Evolutionary conservation across 2,888 invertebrate species (phyloP), one percentile per base, ranked within the genome.

Genomic region (Epistrophe grossulariae): DNA sequence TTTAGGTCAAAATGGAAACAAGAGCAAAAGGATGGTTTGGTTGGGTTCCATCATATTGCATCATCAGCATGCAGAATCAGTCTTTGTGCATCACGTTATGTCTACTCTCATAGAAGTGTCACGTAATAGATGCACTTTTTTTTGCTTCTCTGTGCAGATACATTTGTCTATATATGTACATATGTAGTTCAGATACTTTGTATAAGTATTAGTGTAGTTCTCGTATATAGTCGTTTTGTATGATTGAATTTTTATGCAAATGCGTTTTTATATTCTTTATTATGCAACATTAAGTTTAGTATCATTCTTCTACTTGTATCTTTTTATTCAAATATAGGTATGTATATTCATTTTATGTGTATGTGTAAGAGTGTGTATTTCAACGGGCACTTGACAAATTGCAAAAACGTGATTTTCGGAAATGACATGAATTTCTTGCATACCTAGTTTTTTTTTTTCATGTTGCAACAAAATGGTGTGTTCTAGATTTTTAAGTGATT

Each of bases 221-320:
- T 35, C 13, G 48, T 35, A 24, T 9, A 9, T 35, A 0, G 35
- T 35, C 35, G 35, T 35, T 45, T 77, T 85, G 52, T 82, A 59
- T 60, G 78, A 87, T 82, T 78, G 85, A 79, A 87, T 87, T 74
- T 82, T 59, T 82, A 87, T 82, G 85, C 82, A 82, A 87, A 87
- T 87, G 74, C 71, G 50, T 72, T 79, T 79, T 76, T 73, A 55
- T 74, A 55, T 74, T 62, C 71, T 68, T 55, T 72, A 66, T 76
- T 60, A 52, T 52, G 50, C 71, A 28, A 60, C 11, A 19, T 62
- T 62, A 80, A 68, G 74, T 60, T 40, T 43, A 52, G 48, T 57
- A 17, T 24, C 24, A 24, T 24, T 24, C 3, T 59, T 17, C 28
- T 57, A 19, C 6, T 52, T 17, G 24, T 77, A 62, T 35, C 13